Conservation (phyloP, 2,888 invertebrate species). For the Dendrolimus pini region DNA sequence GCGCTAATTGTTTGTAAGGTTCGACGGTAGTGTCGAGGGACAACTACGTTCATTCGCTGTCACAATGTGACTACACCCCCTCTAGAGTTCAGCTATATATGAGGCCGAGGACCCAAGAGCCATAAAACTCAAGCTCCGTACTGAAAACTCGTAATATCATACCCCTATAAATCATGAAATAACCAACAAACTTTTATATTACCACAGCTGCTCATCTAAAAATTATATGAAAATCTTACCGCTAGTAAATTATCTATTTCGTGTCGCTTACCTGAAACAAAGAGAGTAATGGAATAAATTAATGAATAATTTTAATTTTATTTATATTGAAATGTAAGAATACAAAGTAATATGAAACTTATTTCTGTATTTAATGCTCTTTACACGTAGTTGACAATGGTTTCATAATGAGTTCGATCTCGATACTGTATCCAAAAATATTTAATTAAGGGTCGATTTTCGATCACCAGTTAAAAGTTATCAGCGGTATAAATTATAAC, state of each 20-base stretch:
- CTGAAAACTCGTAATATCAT: slow-evolving; percentile 2
- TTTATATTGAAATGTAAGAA: no score
- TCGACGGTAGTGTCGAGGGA: slow-evolving; percentile 23
- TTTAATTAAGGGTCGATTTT: no score
- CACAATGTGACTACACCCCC: slow-evolving; percentile 12
- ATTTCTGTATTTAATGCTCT: no score
- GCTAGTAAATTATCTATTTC: neutral
- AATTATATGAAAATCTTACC: neutral
- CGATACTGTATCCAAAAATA: no score
- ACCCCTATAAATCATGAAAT: neutral
- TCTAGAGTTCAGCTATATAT: slow-evolving; percentile 12
- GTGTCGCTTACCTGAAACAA: slow-evolving; percentile 15
- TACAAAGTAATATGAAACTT: no score
- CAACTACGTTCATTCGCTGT: slow-evolving; percentile 24
- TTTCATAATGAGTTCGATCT: no score
- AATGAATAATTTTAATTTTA: no score
- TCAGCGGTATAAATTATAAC: no score
- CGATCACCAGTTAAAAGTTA: no score
- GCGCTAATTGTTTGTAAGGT: slow-evolving; percentile 21
- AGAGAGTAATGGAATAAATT: neutral
- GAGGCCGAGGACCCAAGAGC: slow-evolving; percentile 14
- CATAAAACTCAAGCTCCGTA: slow-evolving; percentile 16
- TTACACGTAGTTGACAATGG: no score
- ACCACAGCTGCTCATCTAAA: slow-evolving; percentile 1
- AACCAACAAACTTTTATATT: slow-evolving; percentile 1